These are phyloP conservation scores for Radopholus similis DNA, from an alignment of 1,140 invertebrate genomes.

Conservation along the genomic window DNA sequence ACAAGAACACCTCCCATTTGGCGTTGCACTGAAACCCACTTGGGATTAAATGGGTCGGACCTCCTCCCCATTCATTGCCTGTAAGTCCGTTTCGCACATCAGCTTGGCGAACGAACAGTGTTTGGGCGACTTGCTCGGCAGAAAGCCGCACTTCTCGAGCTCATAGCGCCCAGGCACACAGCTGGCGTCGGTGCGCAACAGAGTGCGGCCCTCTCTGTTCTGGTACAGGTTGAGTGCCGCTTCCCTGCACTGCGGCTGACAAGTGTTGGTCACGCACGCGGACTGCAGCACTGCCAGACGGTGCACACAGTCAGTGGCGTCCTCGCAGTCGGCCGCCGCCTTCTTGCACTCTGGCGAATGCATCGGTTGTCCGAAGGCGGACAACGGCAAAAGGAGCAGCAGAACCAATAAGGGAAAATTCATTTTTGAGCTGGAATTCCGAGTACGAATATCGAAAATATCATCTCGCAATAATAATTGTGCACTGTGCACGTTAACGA, in stretches of 20 bases:
- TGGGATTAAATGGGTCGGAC: not conserved
- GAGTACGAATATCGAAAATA: not conserved
- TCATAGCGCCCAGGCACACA: constrained; percentile 49
- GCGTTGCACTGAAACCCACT: constrained; percentile 35
- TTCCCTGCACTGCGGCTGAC: constrained; percentile 50
- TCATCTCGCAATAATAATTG: not conserved
- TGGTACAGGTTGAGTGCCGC: constrained; percentile 49
- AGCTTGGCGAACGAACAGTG: constrained; percentile 47
- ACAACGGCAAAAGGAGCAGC: not conserved
- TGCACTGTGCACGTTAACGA: not conserved
- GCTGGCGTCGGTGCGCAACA: constrained; percentile 46
- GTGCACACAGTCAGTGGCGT: constrained; percentile 48
- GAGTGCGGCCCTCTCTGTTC: constrained; percentile 42
- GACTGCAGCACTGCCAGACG: constrained; percentile 48
- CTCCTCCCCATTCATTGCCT: constrained; percentile 10
- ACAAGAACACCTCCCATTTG: constrained; percentile 52
- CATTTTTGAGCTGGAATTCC: not conserved
- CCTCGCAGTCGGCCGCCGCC: constrained; percentile 45
- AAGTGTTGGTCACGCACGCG: constrained; percentile 50
- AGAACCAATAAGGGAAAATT: not conserved
- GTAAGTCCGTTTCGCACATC: constrained; percentile 50
- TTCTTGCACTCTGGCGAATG: constrained; percentile 45
- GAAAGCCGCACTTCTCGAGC: constrained; percentile 52
- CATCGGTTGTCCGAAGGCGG: constrained; percentile 20
- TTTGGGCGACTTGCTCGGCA: constrained; percentile 45